phyloP scores from a whole-genome alignment of 2,113 vertebrate genomes.

The Ivindomyrus marchei region DNA sequence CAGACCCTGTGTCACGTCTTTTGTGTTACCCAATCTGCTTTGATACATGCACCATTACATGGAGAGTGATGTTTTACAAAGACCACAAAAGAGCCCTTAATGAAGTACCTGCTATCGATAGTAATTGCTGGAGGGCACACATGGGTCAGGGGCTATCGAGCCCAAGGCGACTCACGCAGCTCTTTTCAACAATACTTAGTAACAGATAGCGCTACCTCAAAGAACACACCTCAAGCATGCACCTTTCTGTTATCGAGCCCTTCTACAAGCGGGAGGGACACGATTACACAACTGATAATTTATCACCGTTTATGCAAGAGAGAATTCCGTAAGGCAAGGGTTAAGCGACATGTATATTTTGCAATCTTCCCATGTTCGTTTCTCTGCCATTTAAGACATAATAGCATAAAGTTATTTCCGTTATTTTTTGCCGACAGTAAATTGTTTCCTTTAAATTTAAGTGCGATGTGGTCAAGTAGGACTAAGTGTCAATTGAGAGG shows the following conservation, averaged over 20 bases:
- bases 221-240: background rate
- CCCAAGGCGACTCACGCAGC: background rate
- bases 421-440: too few relatives aligned
- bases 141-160: background rate
- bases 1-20: slow-evolving; percentile 28
- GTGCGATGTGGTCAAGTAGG: background rate
- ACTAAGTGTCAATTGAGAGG: background rate
- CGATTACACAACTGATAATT: background rate
- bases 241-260: background rate
- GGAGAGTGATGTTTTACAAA: slow-evolving; percentile 39
- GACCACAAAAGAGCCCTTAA: slow-evolving; percentile 39
- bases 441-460: background rate
- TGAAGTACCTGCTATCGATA: slow-evolving; percentile 31
- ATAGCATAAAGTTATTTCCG: background rate
- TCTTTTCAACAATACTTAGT: background rate
- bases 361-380: background rate
- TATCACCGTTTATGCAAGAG: background rate
- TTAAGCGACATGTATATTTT: background rate
- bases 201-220: background rate
- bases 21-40: slow-evolving; percentile 41
- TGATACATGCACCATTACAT: slow-evolving; percentile 45
- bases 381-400: background rate
- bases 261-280: background rate
- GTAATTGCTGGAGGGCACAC: background rate
- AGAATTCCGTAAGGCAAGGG: background rate